phyloP scores from a whole-genome alignment of 2,113 vertebrate genomes.

The Morone saxatilis region DNA sequence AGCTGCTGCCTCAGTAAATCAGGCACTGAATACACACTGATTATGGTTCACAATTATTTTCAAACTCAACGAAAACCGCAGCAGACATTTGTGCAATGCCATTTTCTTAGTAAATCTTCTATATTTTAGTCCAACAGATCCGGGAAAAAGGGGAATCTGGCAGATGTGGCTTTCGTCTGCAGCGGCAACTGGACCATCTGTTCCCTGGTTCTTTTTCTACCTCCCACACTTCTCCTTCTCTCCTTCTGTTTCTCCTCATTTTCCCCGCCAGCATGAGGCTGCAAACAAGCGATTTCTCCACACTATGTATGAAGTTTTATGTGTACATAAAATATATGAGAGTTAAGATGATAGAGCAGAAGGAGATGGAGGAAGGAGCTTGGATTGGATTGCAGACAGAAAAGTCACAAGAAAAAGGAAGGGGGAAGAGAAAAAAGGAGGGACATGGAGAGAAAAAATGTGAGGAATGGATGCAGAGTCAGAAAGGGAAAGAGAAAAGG shows the following conservation, averaged over 20 bases:
- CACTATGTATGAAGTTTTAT: slow-evolving; percentile 48
- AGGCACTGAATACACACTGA: not conserved
- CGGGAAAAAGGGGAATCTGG: slow-evolving; percentile 23
- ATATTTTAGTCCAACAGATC: slow-evolving; percentile 35
- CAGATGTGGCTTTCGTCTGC: slow-evolving; percentile 29
- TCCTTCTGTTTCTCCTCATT: slow-evolving; percentile 7
- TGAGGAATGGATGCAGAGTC: slow-evolving; percentile 37
- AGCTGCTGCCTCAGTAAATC: slow-evolving; percentile 7
- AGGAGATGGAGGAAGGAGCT: slow-evolving; percentile 13
- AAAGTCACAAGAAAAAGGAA: slow-evolving; percentile 11
- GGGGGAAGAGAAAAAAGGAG: not conserved
- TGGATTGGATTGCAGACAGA: slow-evolving; percentile 21
- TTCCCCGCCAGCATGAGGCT: slow-evolving; percentile 23
- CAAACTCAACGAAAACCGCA: not conserved
- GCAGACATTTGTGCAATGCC: not conserved
- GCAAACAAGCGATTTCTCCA: slow-evolving; percentile 46
- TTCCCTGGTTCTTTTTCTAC: slow-evolving; percentile 33
- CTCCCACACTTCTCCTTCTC: slow-evolving; percentile 13
- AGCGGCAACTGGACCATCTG: slow-evolving; percentile 49
- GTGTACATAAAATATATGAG: slow-evolving; percentile 52
- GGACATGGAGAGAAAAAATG: not conserved
- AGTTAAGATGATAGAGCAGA: slow-evolving; percentile 20
- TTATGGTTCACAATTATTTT: not conserved
- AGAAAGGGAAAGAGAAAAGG: slow-evolving; percentile 46
- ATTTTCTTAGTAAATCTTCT: not conserved